Percentiles rank a stretch among this genome's conserved stretches.
Evolutionary conservation across 2,888 invertebrate genomes (phyloP).

Genomic region (Tridacna crocea): DNA sequence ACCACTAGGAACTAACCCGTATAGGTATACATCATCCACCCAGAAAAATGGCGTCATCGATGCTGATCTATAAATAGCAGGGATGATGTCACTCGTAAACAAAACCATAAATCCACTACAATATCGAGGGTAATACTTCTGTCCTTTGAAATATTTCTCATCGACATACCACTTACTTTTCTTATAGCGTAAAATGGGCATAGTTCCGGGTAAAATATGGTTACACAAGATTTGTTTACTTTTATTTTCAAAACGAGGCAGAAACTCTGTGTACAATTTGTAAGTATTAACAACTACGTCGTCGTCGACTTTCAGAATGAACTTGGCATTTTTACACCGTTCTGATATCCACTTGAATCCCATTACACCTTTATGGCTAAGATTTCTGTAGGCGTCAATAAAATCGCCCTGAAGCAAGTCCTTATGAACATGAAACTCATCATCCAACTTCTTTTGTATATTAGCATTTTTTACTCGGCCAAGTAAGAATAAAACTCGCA

Average conservation of each 20-base stretch:
- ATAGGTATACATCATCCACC: slow-evolving; percentile 62
- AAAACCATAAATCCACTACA: slow-evolving; percentile 61
- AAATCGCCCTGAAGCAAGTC: slow-evolving; percentile 75
- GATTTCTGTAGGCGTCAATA: slow-evolving; percentile 67
- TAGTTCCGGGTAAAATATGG: slow-evolving; percentile 54
- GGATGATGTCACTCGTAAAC: slow-evolving; percentile 58
- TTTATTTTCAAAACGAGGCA: slow-evolving; percentile 40
- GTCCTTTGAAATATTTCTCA: slow-evolving; percentile 44
- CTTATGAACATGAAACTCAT: slow-evolving; percentile 58
- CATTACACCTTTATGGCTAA: slow-evolving; percentile 72
- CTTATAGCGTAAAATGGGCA: slow-evolving; percentile 53
- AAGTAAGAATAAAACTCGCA: slow-evolving; percentile 65
- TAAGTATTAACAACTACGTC: slow-evolving; percentile 69
- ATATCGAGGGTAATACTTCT: slow-evolving; percentile 55
- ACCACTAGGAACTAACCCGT: slow-evolving; percentile 50
- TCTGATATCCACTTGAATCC: slow-evolving; percentile 71
- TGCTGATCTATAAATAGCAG: slow-evolving; percentile 51
- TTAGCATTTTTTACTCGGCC: slow-evolving; percentile 54
- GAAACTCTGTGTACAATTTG: slow-evolving; percentile 39
- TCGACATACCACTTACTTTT: slow-evolving; percentile 55
- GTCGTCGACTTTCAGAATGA: slow-evolving; percentile 71
- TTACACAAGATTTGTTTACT: slow-evolving; percentile 56
- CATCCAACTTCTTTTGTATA: slow-evolving; percentile 51
- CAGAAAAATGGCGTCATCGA: slow-evolving; percentile 60
- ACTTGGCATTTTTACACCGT: slow-evolving; percentile 64